These are phyloP conservation scores for Ancistrus triradiatus DNA, from an alignment of 2,113 vertebrate species.

Conservation along the genomic window DNA sequence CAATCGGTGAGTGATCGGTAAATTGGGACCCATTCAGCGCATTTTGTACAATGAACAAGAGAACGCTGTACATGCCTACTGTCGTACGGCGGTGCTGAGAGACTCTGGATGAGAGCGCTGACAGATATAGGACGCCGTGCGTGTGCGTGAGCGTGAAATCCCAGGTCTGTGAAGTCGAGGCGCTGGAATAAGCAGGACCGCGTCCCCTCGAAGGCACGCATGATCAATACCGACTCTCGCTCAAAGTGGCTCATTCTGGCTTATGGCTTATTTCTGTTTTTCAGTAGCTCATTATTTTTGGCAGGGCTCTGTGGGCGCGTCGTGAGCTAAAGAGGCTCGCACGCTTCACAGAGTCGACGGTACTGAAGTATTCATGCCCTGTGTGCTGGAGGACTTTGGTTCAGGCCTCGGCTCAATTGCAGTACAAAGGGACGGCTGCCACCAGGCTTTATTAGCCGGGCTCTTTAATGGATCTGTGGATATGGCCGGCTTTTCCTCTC, in stretches of 20 bases:
- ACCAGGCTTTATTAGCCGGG: slow-evolving; percentile 67
- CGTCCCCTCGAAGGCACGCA: slow-evolving; percentile 50
- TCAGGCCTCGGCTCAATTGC: slow-evolving; percentile 61
- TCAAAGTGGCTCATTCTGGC: slow-evolving; percentile 58
- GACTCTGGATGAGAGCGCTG: slow-evolving; percentile 2
- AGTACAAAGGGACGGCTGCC: slow-evolving; percentile 69
- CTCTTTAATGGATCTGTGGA: slow-evolving; percentile 61
- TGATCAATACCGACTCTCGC: slow-evolving; percentile 69
- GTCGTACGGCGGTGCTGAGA: slow-evolving; percentile 13
- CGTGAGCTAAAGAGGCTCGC: slow-evolving; percentile 60
- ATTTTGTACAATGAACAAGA: neutral
- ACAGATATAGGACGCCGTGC: slow-evolving; percentile 21
- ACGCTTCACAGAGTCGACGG: slow-evolving; percentile 64
- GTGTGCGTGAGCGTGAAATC: neutral
- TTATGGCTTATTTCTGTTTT: slow-evolving; percentile 50
- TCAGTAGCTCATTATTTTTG: slow-evolving; percentile 72
- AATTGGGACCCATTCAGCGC: slow-evolving; percentile 14
- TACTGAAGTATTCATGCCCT: slow-evolving; percentile 72
- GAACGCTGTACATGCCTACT: neutral
- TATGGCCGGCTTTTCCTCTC: slow-evolving; percentile 35
- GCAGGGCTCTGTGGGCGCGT: slow-evolving; percentile 21
- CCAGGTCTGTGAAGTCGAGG: slow-evolving; percentile 54
- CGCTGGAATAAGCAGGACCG: slow-evolving; percentile 60
- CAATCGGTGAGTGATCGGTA: neutral
- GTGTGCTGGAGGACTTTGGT: slow-evolving; percentile 66